Evolutionary conservation across 2,113 vertebrate genomes (phyloP), one percentile per base, ranked within the genome.

Genomic region (Axis porcinus): DNA sequence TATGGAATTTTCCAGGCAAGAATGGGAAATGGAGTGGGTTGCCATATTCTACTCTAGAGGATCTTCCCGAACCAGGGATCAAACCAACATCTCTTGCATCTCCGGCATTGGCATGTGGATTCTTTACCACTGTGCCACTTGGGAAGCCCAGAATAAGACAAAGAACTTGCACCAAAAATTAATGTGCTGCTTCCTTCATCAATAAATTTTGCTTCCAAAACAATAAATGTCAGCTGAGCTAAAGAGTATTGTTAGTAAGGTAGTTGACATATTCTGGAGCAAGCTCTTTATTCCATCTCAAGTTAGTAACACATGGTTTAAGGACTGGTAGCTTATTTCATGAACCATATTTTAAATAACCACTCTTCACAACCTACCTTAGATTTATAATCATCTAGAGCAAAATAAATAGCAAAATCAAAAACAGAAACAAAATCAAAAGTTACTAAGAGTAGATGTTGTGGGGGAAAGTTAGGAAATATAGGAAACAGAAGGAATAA

Each of bases 341-440:
- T 74, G 45, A 87, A 60, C 16, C 57, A 43, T 60, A 84, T 90
- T 91, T 57, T 86, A 91, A 96, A 40, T 83, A 55, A 33, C 45
- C 70, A 33, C 16, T 89, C 50, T 87, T 83, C 62, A 47, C 52
- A 93, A 89, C 15, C 4, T 30, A 70, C 13, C 4, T 79, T 89
- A 87, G 8, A 84, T 30, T 67, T 67, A 30, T 79, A 78, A 58
- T 57, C 40, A 86, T 30, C 67, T 62, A 81, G 12, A 70, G 50
- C 43, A 92, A 92, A 86, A 86, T 15, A 86, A 94, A 64, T 12
- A 89, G 28, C 12, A 95, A 82, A 84, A 79, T 93, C 50, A 92
- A 86, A 97, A 89, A 83, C 1, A 89, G 16, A 88, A 64, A 92
- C 7, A 36, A 91, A 95, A 62, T 19, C 2, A 92, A 91, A 83